Conservation (phyloP, 2,113 vertebrate genomes). For the Perccottus glenii region DNA sequence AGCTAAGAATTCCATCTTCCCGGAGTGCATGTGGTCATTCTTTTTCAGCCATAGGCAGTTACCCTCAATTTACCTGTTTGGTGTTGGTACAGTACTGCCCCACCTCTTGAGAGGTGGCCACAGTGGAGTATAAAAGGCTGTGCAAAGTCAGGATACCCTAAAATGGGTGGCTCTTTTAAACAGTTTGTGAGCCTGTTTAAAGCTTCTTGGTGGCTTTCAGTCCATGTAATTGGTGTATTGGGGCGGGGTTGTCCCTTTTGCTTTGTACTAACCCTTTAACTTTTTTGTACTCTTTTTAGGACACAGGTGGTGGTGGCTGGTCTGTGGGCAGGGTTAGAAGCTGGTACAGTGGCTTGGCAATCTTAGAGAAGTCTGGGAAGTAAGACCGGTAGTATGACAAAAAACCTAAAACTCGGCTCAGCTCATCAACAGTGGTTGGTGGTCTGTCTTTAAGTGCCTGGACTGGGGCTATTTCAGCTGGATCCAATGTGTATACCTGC, state of each 20-base stretch:
- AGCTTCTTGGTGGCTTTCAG: slow-evolving; percentile 7
- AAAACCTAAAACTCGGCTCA: neutral
- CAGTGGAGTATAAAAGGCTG: slow-evolving; percentile 6
- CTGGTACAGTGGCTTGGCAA: slow-evolving; percentile 13
- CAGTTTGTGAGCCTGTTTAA: neutral
- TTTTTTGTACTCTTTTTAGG: neutral
- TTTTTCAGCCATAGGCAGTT: slow-evolving; percentile 30
- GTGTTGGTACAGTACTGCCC: neutral
- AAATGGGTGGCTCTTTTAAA: slow-evolving; percentile 5
- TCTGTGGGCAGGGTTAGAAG: slow-evolving; percentile 4
- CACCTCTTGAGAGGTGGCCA: slow-evolving; percentile 14
- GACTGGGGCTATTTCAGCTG: neutral
- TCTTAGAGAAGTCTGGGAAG: neutral
- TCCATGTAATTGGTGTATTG: slow-evolving; percentile 23
- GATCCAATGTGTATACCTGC: neutral
- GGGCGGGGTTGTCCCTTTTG: neutral
- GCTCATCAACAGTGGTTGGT: neutral
- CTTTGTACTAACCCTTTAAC: neutral
- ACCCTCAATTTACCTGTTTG: slow-evolving; percentile 5
- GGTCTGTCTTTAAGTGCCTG: neutral
- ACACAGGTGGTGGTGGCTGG: neutral
- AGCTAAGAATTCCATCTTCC: slow-evolving; percentile 14
- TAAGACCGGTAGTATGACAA: neutral
- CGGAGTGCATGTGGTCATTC: slow-evolving; percentile 38
- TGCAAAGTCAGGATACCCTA: slow-evolving; percentile 19